A percentile compares a stretch with the other conserved stretches of the same genome.
phyloP scores from a whole-genome alignment of 2,888 invertebrate genomes.

The Spodoptera littoralis region DNA sequence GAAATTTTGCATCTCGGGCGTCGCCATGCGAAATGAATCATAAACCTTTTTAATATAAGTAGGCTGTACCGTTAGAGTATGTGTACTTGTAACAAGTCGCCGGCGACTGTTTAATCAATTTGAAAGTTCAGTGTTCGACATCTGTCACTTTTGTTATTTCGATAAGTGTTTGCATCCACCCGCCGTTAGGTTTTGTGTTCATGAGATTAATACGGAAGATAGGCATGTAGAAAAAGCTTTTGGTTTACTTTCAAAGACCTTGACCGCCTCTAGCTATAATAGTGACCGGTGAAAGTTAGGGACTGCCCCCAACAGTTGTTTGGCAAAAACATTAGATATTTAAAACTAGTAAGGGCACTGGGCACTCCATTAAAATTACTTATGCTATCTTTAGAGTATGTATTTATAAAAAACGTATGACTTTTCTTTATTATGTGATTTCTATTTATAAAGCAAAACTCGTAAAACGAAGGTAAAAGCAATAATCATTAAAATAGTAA shows the following conservation, averaged over 20 bases:
- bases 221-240: conserved; percentile 18
- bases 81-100: conserved; percentile 40
- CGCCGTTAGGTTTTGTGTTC: conserved; percentile 45
- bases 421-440: no score
- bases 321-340: background rate
- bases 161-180: conserved; percentile 19
- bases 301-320: conserved; percentile 12
- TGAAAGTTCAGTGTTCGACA: conserved; percentile 59
- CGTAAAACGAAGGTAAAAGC: no score
- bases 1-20: conserved; percentile 52
- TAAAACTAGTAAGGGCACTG: background rate
- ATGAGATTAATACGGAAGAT: conserved; percentile 31
- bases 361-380: no score
- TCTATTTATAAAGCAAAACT: no score
- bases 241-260: conserved; percentile 53
- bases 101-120: conserved; percentile 49
- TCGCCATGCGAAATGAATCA: conserved; percentile 58
- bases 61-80: conserved; percentile 66
- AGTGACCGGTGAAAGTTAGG: conserved; percentile 50
- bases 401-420: no score
- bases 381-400: no score
- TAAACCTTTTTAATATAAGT: conserved; percentile 60
- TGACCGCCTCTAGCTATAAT: conserved; percentile 41
- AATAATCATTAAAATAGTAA: conserved; percentile 5
- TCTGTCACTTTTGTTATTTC: conserved; percentile 51